Base-by-base conservation (phyloP, 2,888 invertebrate genomes). In the Anodontia alba region DNA sequence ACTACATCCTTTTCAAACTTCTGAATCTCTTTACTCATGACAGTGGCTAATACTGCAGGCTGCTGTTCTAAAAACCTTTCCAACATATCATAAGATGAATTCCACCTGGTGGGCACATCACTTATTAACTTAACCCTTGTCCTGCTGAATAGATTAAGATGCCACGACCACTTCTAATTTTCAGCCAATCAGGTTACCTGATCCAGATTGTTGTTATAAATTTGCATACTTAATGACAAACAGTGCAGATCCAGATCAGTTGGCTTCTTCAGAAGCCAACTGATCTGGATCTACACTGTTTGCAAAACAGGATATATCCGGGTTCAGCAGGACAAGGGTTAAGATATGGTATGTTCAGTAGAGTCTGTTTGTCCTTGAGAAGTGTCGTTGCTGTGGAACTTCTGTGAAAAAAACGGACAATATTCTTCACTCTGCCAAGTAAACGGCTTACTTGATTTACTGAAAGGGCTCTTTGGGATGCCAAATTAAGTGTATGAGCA, bases 401-500 rank as follows among this genome's bases (percentile, higher is more conserved):
- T 49, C 38, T 69, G 31, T 78, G 78, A 74, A 83, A 81, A 68
- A 49, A 81, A 12, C 66, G 46, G 38, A 79, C 74, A 26, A 81
- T 57, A 62, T 73, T 43, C 57, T 73, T 73, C 10, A 78, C 72
- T 38, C 78, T 74, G 17, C 80, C 78, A 23, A 80, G 67, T n/a
- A 78, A 72, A 26, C 76, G 66, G 31, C 66, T 46, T 1, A 83
- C 66, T 57, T 66, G 72, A 10, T 42, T 17, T 12, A 78, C 54
- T 73, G 74, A 67, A 0, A 78, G 46, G 0, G 78, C 78, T 36
- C 69, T 66, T 43, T 78, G 78, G 23, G 69, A 62, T 26, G 80
- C 78, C 66, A 83, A 68, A 29, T 83, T 83, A 0, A 80, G 23
- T 1, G 80, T 78, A 72, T 83, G 83, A 12, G 83, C 80, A 66